Evolutionary conservation across 2,113 vertebrate species (phyloP).

Genomic region (Xiphophorus couchianus): DNA sequence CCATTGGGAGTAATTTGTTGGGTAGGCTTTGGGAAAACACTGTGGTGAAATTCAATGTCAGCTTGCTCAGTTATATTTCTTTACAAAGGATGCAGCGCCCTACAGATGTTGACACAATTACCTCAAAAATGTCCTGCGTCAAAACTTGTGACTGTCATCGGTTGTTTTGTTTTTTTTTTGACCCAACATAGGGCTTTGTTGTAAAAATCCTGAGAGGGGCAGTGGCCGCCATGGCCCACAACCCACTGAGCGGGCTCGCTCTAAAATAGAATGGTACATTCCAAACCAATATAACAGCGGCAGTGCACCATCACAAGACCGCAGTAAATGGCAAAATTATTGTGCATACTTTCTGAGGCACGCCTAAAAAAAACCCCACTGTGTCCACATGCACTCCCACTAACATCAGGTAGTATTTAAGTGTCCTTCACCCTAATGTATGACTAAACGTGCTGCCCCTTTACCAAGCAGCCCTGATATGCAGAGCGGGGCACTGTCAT

Average conservation of each 20-base stretch:
- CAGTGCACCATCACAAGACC: constrained; percentile 80
- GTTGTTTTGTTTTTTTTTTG: constrained; percentile 15
- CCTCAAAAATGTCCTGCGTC: constrained; percentile 78
- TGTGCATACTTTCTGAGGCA: constrained; percentile 80
- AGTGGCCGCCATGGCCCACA: constrained; percentile 71
- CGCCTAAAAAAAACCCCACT: constrained; percentile 77
- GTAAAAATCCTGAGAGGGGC: constrained; percentile 72
- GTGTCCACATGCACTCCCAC: constrained; percentile 75
- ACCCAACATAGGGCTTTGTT: constrained; percentile 55
- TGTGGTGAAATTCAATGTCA: constrained; percentile 61
- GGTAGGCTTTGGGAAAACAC: constrained; percentile 65
- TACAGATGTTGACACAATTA: constrained; percentile 72
- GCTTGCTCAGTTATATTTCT: constrained; percentile 59
- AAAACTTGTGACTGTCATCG: constrained; percentile 43
- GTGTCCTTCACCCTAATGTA: constrained; percentile 75
- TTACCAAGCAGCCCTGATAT: constrained; percentile 48
- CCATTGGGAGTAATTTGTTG: constrained; percentile 61
- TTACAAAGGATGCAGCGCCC: constrained; percentile 61
- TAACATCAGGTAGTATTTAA: constrained; percentile 86
- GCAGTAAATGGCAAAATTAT: constrained; percentile 84
- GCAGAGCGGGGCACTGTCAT: constrained; percentile 40
- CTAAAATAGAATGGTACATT: constrained; percentile 84
- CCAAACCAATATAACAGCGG: constrained; percentile 83
- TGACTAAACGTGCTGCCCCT: constrained; percentile 79
- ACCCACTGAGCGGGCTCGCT: constrained; percentile 71